Evolutionary conservation across 2,113 vertebrate genomes (phyloP), one percentile per base, ranked within the genome.

Genomic region (Saccopteryx bilineata): DNA sequence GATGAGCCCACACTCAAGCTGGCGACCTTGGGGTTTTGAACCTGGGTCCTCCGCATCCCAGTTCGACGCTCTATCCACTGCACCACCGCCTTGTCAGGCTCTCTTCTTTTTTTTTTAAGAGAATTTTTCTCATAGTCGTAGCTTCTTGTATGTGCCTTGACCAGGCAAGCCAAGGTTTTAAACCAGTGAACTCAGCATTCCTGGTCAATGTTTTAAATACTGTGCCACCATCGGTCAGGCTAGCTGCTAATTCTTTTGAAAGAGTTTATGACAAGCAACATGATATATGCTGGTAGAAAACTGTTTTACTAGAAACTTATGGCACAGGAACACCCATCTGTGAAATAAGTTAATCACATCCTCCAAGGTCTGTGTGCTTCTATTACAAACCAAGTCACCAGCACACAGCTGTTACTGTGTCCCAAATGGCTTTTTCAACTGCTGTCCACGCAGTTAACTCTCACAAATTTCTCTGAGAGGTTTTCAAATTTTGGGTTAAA

Each of bases 341-440:
- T 75, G 81, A 92, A 58, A 87, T 63, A 31, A 84, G 87, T 69
- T 82, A 83, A 69, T 52, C 58, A 75, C 50, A 48, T 26, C n/a
- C 39, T 28, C 72, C 52, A 93, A 76, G 56, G 60, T 75, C 85
- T 75, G 58, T 17, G 7, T 9, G n/a, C 72, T 89, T 89, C 93
- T 81, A n/a, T 74, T 92, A 74, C 54, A 95, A 95, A 95, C 91
- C 88, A 95, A 94, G 86, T 88, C 69, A 95, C 66, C 50, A 90
- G n/a, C 31, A 31, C 39, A 72, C 88, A 97, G 94, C 91, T 98
- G 94, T 92, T 82, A 74, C 33, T 56, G 60, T n/a, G 75, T 61
- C 72, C 60, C 69, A 50, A 74, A 80, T 66, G 83, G 26, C 19
- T 8, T 75, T 80, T 87, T 93, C 93, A 72, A 94, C 18, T 89